Conservation (phyloP, 2,113 vertebrate genomes). For the Erinaceus europaeus region DNA sequence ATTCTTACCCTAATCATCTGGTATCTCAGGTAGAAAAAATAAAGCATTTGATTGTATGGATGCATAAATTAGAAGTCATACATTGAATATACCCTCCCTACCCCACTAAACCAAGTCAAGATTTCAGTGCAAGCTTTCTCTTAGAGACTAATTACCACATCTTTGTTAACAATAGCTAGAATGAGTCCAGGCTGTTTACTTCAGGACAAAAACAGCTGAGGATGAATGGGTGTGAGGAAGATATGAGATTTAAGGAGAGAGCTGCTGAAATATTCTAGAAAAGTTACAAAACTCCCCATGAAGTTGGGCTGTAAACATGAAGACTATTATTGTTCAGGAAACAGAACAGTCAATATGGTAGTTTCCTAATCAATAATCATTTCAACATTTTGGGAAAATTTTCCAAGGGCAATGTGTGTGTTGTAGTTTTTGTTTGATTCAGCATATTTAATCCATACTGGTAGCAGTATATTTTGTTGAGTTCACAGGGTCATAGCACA, state of each 20-base stretch:
- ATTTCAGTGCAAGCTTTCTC: too few relatives aligned
- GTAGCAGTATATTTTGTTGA: not conserved
- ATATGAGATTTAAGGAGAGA: not conserved
- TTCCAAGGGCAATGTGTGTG: not conserved
- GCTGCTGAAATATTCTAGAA: not conserved
- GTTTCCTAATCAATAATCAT: not conserved
- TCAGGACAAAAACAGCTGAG: not conserved
- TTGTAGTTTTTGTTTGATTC: not conserved
- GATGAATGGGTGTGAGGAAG: not conserved
- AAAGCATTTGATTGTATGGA: not conserved
- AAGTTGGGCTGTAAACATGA: not conserved
- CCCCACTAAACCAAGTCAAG: not conserved
- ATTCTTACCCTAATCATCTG: not conserved
- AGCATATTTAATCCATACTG: not conserved
- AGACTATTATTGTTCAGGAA: not conserved
- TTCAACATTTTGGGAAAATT: too few relatives aligned
- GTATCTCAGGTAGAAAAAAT: not conserved
- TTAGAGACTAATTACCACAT: too few relatives aligned
- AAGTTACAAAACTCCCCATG: not conserved
- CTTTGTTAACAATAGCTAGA: too few relatives aligned
- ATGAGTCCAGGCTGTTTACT: too few relatives aligned
- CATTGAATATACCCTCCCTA: too few relatives aligned
- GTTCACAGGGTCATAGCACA: too few relatives aligned
- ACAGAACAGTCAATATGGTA: not conserved
- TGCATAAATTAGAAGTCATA: not conserved